Evolutionary conservation across 2,113 vertebrate species (phyloP), one percentile per base, ranked within the genome.

Genomic region (Nothoprocta perdicaria): DNA sequence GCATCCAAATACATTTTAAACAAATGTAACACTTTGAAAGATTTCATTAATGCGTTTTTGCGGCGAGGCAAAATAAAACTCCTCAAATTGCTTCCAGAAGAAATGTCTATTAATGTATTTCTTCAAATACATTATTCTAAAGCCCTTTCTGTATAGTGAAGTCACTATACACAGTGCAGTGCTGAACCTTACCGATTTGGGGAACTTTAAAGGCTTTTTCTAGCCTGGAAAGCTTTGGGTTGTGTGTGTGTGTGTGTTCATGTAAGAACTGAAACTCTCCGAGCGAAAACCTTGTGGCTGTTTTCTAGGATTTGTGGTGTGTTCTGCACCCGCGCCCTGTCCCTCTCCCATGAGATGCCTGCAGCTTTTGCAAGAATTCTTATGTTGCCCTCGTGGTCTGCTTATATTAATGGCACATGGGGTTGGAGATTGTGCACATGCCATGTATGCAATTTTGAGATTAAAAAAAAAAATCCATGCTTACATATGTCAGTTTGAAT

Each of bases 401-500:
- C 22, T 50, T n/a, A 35, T n/a, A 14, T 69, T 50, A 41, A 50
- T 33, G 67, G 24, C 67, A 33, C 45, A 53, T 50, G 23, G 31
- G 10, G 10, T 50, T n/a, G n/a, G 67, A 69, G 45, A 33, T 48
- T n/a, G n/a, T 68, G 22, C 50, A 53, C 13, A 26, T 53, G 50
- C 50, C 24, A 26, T 53, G 50, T 24, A 53, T 53, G 50, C 23
- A 53, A 53, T 12, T 60, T 60, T n/a, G 72, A 50, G 62, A 52
- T 16, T 78, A 21, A 43, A 9, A 83, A 40, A 35, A 1, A 12
- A 68, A 40, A 24, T 84, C 22, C 29, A 58, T 21, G 29, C 43
- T 93, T 6, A 0, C 0, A 6, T 26, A 22, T 43, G 24, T 67
- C 53, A 27, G 1, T 40, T 1, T 18, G 38, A 87, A 22, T 57